Evolutionary conservation across 2,113 vertebrate species (phyloP).

Genomic region (Pleuronectes platessa): DNA sequence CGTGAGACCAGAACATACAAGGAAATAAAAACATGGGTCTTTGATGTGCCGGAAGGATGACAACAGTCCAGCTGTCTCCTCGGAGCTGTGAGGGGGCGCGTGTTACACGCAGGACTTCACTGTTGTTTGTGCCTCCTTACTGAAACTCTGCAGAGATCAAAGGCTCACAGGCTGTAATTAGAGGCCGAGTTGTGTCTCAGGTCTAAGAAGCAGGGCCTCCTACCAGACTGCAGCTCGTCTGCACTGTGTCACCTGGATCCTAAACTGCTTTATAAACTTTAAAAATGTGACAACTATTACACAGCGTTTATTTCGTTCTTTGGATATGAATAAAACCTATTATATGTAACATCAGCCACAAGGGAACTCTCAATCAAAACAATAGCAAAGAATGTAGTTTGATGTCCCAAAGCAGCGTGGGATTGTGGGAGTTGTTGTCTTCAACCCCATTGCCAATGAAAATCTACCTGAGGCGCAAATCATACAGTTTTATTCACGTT

Average conservation of each 20-base stretch:
- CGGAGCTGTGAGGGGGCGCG: slow-evolving; percentile 29
- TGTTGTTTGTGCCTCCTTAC: slow-evolving; percentile 68
- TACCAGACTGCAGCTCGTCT: slow-evolving; percentile 59
- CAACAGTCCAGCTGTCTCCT: slow-evolving; percentile 67
- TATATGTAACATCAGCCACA: background rate
- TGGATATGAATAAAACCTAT: background rate
- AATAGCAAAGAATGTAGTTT: too few species aligned
- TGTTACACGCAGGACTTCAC: slow-evolving; percentile 52
- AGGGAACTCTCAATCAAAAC: too few species aligned
- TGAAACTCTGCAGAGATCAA: slow-evolving; percentile 74
- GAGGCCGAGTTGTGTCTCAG: slow-evolving; percentile 59
- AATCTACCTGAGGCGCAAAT: too few species aligned
- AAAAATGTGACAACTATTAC: slow-evolving; percentile 7
- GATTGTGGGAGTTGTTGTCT: too few species aligned
- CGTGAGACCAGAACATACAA: slow-evolving; percentile 40
- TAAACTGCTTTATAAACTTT: slow-evolving; percentile 20
- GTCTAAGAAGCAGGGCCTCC: slow-evolving; percentile 66
- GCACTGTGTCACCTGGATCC: slow-evolving; percentile 58
- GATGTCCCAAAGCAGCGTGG: too few species aligned
- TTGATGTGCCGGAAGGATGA: slow-evolving; percentile 67
- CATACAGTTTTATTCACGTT: too few species aligned
- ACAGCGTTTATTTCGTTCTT: too few species aligned
- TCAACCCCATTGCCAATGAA: too few species aligned
- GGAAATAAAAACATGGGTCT: slow-evolving; percentile 57
- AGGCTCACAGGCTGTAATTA: slow-evolving; percentile 75